phyloP scores from a whole-genome alignment of 30 jellyfish, hydroid and myxozoan species.

The Aurelia sp. region DNA sequence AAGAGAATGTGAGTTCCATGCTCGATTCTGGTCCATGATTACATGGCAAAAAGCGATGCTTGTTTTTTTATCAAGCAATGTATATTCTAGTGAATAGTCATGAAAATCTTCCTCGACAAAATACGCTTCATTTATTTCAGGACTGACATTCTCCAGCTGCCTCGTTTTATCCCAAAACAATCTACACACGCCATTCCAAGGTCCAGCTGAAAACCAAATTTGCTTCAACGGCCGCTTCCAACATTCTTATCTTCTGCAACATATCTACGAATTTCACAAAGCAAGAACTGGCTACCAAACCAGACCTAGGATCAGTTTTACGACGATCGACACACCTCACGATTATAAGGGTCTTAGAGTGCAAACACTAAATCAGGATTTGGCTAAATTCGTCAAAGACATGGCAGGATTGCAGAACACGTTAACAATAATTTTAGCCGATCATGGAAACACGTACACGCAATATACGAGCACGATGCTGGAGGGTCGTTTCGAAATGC shows the following conservation, averaged over 20 bases:
- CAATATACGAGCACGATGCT: constrained; percentile 54
- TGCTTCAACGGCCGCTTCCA: constrained; percentile 88
- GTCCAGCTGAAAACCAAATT: constrained; percentile 64
- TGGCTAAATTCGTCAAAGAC: constrained; percentile 51
- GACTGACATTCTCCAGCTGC: constrained; percentile 78
- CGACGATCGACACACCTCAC: constrained; percentile 82
- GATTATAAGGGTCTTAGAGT: constrained; percentile 83
- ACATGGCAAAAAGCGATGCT: too few relatives aligned
- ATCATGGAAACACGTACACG: constrained; percentile 96
- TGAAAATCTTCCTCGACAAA: too few relatives aligned
- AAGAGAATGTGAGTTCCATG: too few relatives aligned
- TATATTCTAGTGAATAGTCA: too few relatives aligned
- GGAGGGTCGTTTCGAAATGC: constrained; percentile 94
- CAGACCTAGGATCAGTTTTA: constrained; percentile 57
- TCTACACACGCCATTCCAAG: constrained; percentile 71
- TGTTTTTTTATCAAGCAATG: too few relatives aligned
- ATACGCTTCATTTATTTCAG: constrained; percentile 2
- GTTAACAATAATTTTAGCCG: constrained; percentile 85
- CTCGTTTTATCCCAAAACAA: constrained; percentile 53
- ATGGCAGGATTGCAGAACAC: constrained; percentile 64
- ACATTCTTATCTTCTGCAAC: constrained; percentile 66
- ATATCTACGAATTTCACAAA: constrained; percentile 31
- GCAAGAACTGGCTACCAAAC: background rate
- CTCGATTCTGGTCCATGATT: too few relatives aligned
- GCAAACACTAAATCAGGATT: constrained; percentile 80